These are phyloP conservation scores for Scolopax mira DNA, from an alignment of 2,113 vertebrate species.

Conservation along the genomic window DNA sequence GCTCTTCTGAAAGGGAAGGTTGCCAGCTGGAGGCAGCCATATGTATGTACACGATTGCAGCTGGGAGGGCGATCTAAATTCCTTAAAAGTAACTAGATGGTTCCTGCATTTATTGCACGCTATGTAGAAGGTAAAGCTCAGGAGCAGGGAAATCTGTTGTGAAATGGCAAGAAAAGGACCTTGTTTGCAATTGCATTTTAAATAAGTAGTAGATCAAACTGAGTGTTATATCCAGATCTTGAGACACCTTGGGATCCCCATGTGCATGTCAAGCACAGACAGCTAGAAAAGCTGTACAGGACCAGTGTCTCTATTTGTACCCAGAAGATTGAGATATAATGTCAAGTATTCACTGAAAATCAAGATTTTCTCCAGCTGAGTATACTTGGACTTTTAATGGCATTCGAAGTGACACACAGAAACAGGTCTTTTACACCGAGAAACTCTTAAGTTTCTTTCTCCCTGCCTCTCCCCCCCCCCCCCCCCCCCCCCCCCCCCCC, in stretches of 20 bases:
- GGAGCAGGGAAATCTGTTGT: neutral
- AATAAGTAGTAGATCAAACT: neutral
- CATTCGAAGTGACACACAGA: neutral
- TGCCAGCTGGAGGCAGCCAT: conserved; percentile 25
- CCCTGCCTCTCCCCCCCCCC: too few relatives aligned
- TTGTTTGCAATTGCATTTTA: neutral
- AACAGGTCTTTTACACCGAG: neutral
- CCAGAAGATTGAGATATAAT: neutral
- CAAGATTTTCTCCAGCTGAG: neutral
- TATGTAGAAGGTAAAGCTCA: neutral
- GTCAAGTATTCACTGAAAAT: neutral
- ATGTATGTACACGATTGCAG: neutral
- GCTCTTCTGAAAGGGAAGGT: neutral
- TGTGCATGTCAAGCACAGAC: neutral
- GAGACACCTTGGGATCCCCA: neutral
- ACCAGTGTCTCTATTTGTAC: neutral
- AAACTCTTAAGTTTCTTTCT: neutral
- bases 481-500: too few relatives aligned
- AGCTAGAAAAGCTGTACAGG: neutral
- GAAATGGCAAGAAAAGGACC: neutral
- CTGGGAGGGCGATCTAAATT: neutral
- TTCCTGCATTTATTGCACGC: neutral
- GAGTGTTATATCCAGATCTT: neutral
- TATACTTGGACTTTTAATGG: neutral
- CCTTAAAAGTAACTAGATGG: neutral